Percentiles rank a stretch among this genome's conserved stretches.
Conservation (phyloP, 2,113 vertebrate genomes). For the Egretta garzetta region DNA sequence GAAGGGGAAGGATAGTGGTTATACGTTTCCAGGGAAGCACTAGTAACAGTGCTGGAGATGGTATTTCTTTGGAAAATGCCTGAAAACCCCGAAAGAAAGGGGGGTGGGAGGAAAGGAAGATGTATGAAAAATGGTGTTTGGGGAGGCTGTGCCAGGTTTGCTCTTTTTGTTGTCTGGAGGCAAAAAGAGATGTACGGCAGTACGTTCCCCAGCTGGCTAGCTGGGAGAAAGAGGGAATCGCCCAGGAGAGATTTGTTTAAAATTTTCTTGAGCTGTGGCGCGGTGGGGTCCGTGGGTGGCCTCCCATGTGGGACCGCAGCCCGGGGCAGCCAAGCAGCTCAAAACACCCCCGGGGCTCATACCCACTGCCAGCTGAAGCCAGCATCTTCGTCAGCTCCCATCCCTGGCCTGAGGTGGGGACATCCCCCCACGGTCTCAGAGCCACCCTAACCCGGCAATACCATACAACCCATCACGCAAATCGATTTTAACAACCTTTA, state of each 20-base stretch:
- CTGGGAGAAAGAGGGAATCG: not conserved
- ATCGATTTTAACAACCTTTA: constrained; percentile 16
- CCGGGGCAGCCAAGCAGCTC: not conserved
- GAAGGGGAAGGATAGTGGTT: not conserved
- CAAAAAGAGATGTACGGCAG: not conserved
- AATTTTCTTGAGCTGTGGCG: not conserved
- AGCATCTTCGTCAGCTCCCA: accelerated
- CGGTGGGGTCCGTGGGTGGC: not conserved
- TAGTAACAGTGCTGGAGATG: not conserved
- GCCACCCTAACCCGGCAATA: not conserved
- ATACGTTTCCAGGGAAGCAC: not conserved
- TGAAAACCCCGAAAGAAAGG: not conserved
- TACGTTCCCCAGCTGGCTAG: not conserved
- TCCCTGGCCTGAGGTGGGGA: not conserved
- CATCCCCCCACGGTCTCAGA: not conserved
- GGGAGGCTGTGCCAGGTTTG: not conserved
- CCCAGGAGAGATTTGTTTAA: not conserved
- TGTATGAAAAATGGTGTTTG: not conserved
- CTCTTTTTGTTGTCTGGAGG: not conserved
- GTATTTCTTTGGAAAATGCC: not conserved
- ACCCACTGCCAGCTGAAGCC: accelerated
- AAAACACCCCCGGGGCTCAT: not conserved
- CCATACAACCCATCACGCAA: not conserved
- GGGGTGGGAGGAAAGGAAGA: not conserved
- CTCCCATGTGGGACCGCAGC: not conserved